Evolutionary conservation across 2,113 vertebrate species (phyloP).

Genomic region (Pagrus major): DNA sequence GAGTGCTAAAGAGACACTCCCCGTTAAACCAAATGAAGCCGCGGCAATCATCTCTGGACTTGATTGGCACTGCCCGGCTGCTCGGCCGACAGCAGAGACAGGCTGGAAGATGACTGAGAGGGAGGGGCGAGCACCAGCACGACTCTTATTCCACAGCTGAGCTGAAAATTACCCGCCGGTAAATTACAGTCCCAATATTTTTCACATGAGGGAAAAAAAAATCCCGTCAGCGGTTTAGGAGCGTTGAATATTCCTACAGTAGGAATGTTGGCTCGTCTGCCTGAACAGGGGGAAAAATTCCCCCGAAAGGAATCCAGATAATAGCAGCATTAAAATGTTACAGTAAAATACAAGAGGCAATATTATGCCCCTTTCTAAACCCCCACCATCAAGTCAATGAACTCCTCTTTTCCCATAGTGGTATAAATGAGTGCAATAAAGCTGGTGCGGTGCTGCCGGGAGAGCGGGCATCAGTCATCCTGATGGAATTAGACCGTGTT

Average conservation of each 20-base stretch:
- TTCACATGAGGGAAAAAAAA: slow-evolving; percentile 22
- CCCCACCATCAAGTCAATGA: slow-evolving; percentile 47
- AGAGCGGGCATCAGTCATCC: slow-evolving; percentile 70
- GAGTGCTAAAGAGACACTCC: slow-evolving; percentile 51
- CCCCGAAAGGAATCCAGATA: slow-evolving; percentile 44
- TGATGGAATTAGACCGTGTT: slow-evolving; percentile 76
- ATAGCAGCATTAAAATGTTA: slow-evolving; percentile 63
- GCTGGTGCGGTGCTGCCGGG: slow-evolving; percentile 21
- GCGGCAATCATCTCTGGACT: slow-evolving; percentile 46
- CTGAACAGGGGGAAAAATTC: slow-evolving; percentile 20
- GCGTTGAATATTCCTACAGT: slow-evolving; percentile 41
- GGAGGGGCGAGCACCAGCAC: neutral
- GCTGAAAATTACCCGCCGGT: slow-evolving; percentile 23
- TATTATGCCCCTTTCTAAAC: slow-evolving; percentile 44
- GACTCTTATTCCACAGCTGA: neutral
- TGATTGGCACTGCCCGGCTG: slow-evolving; percentile 40
- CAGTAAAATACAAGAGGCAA: slow-evolving; percentile 68
- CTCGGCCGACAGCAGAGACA: slow-evolving; percentile 6
- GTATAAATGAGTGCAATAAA: slow-evolving; percentile 78
- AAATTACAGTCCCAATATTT: slow-evolving; percentile 43
- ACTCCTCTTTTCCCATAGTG: slow-evolving; percentile 55
- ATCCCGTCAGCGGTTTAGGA: slow-evolving; percentile 24
- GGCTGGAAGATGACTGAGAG: neutral
- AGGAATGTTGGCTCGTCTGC: slow-evolving; percentile 36
- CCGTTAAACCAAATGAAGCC: slow-evolving; percentile 57